These are phyloP conservation scores for Carcinoscorpius rotundicauda DNA, from an alignment of 1,140 invertebrate species.

Conservation along the genomic window DNA sequence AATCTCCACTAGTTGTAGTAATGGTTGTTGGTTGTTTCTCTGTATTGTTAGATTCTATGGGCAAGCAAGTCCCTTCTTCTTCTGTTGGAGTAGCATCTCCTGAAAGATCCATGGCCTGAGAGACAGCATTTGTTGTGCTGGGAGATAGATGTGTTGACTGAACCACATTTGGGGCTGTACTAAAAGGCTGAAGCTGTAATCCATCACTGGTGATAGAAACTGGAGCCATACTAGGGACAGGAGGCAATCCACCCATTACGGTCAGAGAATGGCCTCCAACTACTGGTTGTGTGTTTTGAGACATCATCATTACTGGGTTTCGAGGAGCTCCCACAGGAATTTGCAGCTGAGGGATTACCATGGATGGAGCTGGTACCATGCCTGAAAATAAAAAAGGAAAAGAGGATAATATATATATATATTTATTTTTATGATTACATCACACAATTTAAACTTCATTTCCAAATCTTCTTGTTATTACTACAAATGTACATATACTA, in stretches of 20 bases:
- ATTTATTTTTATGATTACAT: no score
- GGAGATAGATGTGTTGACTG: no score
- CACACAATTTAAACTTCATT: no score
- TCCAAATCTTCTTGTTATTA: no score
- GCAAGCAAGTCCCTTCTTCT: slow-evolving; percentile 13
- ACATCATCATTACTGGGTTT: background rate
- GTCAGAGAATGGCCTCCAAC: background rate
- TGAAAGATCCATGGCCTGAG: background rate
- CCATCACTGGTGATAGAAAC: background rate
- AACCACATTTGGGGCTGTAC: no score
- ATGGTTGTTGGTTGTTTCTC: background rate
- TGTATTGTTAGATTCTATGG: background rate
- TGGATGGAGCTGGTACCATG: slow-evolving; percentile 5
- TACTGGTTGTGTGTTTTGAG: background rate
- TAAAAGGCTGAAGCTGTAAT: no score
- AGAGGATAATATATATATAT: no score
- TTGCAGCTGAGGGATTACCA: slow-evolving; percentile 4
- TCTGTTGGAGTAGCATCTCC: slow-evolving; percentile 19
- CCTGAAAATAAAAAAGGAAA: no score
- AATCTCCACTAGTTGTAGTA: background rate
- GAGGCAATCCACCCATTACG: background rate
- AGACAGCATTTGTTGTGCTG: no score
- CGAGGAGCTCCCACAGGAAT: background rate
- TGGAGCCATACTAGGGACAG: slow-evolving; percentile 3
- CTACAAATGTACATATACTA: no score